These are phyloP conservation scores for Diploscapter pachys DNA, from an alignment of 1,140 invertebrate species.

Conservation along the genomic window DNA sequence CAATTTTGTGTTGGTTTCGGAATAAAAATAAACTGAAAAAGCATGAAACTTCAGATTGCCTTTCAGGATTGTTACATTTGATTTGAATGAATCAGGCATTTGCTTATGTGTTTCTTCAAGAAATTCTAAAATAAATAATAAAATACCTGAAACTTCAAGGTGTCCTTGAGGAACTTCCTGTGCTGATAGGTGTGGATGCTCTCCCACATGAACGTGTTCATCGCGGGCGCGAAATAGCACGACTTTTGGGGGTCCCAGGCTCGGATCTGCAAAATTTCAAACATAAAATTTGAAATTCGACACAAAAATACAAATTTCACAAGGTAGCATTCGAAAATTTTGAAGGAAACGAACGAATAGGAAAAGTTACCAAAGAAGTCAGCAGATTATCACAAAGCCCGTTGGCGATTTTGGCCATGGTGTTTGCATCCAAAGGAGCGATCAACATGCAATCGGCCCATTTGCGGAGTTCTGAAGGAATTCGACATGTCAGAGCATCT, in stretches of 20 bases:
- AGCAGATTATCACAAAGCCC: conserved; percentile 95
- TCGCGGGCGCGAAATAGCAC: conserved; percentile 82
- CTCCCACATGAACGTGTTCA: conserved; percentile 81
- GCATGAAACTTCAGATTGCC: too few relatives aligned
- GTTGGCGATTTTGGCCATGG: conserved; percentile 78
- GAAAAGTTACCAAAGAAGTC: conserved; percentile 72
- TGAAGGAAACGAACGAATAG: background rate
- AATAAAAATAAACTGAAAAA: too few relatives aligned
- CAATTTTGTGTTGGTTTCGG: too few relatives aligned
- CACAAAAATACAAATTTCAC: background rate
- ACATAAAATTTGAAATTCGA: background rate
- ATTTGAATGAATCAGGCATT: too few relatives aligned
- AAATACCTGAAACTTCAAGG: conserved; percentile 42
- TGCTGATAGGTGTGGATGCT: conserved; percentile 84
- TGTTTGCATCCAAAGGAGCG: conserved; percentile 93
- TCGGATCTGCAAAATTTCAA: conserved; percentile 59
- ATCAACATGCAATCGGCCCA: conserved; percentile 92
- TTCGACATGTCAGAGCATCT: background rate
- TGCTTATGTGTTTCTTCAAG: too few relatives aligned
- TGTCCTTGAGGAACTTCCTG: conserved; percentile 68
- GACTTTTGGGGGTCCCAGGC: conserved; percentile 77
- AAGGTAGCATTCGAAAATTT: background rate
- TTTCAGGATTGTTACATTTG: too few relatives aligned
- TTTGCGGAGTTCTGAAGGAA: conserved; percentile 71
- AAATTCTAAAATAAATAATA: background rate